These are phyloP conservation scores for Leptopilina boulardi DNA, from an alignment of 1,140 invertebrate species.

Conservation along the genomic window DNA sequence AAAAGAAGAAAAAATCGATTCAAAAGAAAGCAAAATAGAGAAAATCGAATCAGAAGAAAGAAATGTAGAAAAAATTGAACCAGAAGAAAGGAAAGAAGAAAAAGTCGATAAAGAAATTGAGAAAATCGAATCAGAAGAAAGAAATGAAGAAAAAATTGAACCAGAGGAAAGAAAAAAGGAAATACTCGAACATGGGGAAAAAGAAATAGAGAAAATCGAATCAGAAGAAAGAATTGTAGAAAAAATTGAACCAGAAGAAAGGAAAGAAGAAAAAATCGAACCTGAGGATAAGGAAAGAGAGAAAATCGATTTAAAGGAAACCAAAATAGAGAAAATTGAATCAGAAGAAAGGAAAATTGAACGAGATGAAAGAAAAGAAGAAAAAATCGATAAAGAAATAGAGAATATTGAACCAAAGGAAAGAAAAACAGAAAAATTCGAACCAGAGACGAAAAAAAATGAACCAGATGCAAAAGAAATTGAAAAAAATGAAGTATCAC, in stretches of 20 bases:
- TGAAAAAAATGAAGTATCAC: too few relatives aligned
- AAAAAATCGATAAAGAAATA: too few relatives aligned
- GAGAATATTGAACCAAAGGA: background rate
- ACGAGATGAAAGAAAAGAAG: too few relatives aligned
- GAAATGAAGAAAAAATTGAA: background rate
- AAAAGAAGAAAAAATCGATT: background rate
- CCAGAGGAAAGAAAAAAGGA: background rate
- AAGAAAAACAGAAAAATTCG: background rate
- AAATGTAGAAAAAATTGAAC: background rate
- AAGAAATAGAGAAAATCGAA: background rate
- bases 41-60: background rate
- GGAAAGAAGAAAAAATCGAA: too few relatives aligned
- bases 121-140: background rate
- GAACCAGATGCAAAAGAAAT: background rate
- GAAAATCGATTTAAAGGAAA: too few relatives aligned
- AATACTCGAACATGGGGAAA: background rate
- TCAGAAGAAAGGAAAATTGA: too few relatives aligned
- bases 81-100: background rate
- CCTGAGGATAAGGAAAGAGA: too few relatives aligned
- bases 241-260: background rate
- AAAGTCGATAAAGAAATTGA: background rate
- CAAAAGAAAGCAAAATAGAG: too few relatives aligned
- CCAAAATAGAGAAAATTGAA: too few relatives aligned
- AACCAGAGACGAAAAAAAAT: background rate
- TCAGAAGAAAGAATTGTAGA: background rate